Evolutionary conservation across 2,888 invertebrate genomes (phyloP), one percentile per base, ranked within the genome.

Genomic region (Endotricha flammealis): DNA sequence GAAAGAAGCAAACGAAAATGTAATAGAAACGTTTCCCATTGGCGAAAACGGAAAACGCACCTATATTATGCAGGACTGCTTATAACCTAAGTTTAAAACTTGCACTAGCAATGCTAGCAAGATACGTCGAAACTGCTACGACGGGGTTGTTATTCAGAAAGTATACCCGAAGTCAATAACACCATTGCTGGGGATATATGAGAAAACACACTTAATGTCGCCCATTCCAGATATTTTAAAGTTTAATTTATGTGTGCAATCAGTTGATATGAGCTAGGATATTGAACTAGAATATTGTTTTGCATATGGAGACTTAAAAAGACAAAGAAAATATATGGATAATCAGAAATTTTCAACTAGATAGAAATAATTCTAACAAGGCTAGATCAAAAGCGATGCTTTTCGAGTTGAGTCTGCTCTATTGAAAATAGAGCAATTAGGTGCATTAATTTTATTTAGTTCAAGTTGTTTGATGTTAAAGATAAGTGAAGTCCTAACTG

Each of bases 121-220:
- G 53, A 50, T 42, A 46, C 47, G 41, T 43, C 42, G 45, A 43
- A 57, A 56, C 50, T 60, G 51, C 57, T 57, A 41, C 36, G 56
- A 55, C 36, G 56, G 54, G 64, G 64, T 64, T 70, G 73, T 76
- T 74, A 67, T 70, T 64, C 59, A 40, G 44, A 53, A 77, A 76
- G 64, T 76, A 73, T 60, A 66, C 57, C 67, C 51, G 57, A 60
- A 82, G 80, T 82, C 83, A 79, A 83, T 80, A 80, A 70, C 81
- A 80, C 75, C 71, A 73, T 80, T 76, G 53, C 65, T 49, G 41
- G 41, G 57, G 62, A 76, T 69, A 64, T 71, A 75, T 70, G 66
- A 65, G 62, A 58, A 52, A 58, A 53, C 60, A 56, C 57, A 55
- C 53, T 60, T 56, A 41, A 47, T 53, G 35, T 39, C 42, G 47